These are phyloP conservation scores for Cactoblastis cactorum DNA, from an alignment of 2,888 invertebrate species.

Conservation along the genomic window DNA sequence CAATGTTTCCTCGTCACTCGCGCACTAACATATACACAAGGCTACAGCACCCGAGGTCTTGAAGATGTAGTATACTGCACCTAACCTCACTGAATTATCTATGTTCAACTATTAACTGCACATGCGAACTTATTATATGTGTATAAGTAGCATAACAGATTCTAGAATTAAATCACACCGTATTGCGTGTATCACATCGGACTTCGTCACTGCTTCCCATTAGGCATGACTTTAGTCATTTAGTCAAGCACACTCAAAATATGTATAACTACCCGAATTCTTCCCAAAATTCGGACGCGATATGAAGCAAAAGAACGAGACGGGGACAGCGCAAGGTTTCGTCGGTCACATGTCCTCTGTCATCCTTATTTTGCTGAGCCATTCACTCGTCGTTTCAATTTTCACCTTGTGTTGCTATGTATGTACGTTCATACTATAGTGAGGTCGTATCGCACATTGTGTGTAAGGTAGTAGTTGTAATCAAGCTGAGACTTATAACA, in stretches of 20 bases:
- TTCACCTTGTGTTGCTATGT: constrained; percentile 64
- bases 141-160: background rate
- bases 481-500: too few species aligned
- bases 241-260: too few species aligned
- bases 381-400: constrained; percentile 62
- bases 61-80: constrained; percentile 38
- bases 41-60: constrained; percentile 55
- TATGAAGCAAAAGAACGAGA: constrained; percentile 30
- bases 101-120: constrained; percentile 1
- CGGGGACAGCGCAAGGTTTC: constrained; percentile 51
- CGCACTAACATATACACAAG: constrained; percentile 64
- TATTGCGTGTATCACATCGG: background rate
- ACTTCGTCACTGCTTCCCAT: too few species aligned
- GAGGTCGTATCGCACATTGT: constrained; percentile 18
- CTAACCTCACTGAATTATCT: constrained; percentile 30
- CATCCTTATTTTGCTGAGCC: constrained; percentile 56
- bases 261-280: too few species aligned
- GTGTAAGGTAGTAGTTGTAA: background rate
- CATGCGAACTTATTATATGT: constrained; percentile 6
- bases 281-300: too few species aligned
- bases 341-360: constrained; percentile 50
- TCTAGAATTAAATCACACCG: background rate
- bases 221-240: too few species aligned
- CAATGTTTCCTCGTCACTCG: constrained; percentile 69
- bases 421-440: constrained; percentile 20